A percentile compares a stretch with the other conserved stretches of the same genome.
phyloP scores from a whole-genome alignment of 2,797 vertebrate genomes.

The Fratercula arctica region DNA sequence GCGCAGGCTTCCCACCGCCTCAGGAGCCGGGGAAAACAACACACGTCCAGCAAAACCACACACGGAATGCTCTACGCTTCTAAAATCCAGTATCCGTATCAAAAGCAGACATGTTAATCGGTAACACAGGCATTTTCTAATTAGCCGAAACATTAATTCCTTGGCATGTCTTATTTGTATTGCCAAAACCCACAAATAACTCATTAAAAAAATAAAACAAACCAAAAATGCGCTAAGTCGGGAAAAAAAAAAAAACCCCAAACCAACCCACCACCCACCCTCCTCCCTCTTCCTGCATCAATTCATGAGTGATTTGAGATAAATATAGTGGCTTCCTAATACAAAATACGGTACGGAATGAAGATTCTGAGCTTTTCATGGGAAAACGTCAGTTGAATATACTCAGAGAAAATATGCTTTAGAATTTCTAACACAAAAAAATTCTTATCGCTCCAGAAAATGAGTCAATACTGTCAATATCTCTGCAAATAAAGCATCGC shows the following conservation, averaged over 20 bases:
- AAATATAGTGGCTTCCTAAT: neutral
- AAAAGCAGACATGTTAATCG: neutral
- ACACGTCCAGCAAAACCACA: neutral
- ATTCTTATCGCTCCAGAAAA: neutral
- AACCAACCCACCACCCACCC: neutral
- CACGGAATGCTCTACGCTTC: fast-evolving
- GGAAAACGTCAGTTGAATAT: neutral
- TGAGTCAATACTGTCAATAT: neutral
- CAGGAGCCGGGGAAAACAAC: neutral
- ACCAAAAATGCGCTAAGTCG: neutral
- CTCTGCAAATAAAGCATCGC: neutral
- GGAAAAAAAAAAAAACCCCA: neutral
- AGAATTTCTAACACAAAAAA: neutral
- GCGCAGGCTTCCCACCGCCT: neutral
- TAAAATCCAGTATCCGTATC: neutral
- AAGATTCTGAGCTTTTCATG: neutral
- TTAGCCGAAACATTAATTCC: neutral
- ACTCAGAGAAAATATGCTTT: neutral
- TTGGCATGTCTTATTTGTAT: neutral
- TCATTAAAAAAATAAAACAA: neutral
- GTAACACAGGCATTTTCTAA: neutral
- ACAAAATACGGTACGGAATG: neutral
- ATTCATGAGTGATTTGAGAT: neutral
- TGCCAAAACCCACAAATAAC: fast-evolving
- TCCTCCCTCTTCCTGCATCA: neutral